phyloP scores from a whole-genome alignment of 2,113 vertebrate genomes.

The Globicephala melas region DNA sequence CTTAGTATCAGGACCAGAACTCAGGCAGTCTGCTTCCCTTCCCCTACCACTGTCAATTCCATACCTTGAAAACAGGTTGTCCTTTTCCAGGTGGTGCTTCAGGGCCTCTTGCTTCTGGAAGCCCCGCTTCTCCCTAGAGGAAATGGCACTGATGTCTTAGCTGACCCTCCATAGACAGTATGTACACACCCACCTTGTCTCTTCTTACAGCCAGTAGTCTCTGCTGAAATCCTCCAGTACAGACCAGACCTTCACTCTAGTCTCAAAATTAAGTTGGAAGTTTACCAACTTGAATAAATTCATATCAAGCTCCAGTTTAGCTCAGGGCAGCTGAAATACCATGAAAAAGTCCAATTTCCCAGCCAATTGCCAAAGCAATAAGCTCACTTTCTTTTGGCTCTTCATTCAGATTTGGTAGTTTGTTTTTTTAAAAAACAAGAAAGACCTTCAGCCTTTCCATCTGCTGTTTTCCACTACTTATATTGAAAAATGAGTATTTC shows the following conservation, averaged over 20 bases:
- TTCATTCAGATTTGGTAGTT: slow-evolving; percentile 1
- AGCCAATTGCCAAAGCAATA: slow-evolving; percentile 45
- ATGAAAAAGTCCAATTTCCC: slow-evolving; percentile 35
- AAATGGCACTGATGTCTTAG: slow-evolving; percentile 17
- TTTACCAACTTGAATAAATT: slow-evolving; percentile 38
- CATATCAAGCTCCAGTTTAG: slow-evolving; percentile 22
- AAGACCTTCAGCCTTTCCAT: slow-evolving; percentile 58
- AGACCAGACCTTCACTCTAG: background rate
- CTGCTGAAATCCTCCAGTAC: background rate
- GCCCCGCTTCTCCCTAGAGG: slow-evolving; percentile 86
- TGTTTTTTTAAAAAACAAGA: slow-evolving; percentile 20
- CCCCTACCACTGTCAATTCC: background rate
- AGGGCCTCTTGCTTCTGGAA: slow-evolving; percentile 73
- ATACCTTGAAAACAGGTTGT: slow-evolving; percentile 76
- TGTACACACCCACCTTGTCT: background rate
- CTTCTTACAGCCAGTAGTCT: background rate
- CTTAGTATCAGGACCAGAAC: background rate
- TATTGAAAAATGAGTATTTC: slow-evolving; percentile 56
- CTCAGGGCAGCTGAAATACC: slow-evolving; percentile 43
- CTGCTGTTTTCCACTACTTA: slow-evolving; percentile 62
- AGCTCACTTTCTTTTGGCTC: slow-evolving; percentile 38
- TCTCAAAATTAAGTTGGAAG: slow-evolving; percentile 37
- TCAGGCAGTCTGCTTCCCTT: background rate
- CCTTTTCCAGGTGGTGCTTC: slow-evolving; percentile 77
- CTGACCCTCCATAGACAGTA: background rate